phyloP scores from a whole-genome alignment of 2,113 vertebrate genomes.

The Spizaetus ornatus region DNA sequence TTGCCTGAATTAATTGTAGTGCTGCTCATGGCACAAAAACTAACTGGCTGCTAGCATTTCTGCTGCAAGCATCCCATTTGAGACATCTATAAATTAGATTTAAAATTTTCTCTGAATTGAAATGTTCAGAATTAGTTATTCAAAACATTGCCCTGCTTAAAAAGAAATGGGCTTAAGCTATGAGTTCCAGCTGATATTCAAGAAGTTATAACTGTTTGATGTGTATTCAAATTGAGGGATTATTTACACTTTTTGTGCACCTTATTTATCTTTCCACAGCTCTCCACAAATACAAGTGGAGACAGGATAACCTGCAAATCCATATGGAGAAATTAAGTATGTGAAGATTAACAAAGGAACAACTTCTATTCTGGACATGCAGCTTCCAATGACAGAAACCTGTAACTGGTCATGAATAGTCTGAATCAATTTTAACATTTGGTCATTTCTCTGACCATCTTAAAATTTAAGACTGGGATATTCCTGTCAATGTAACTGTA shows the following conservation, averaged over 20 bases:
- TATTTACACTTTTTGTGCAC: neutral
- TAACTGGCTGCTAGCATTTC: neutral
- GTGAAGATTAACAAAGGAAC: neutral
- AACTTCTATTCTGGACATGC: neutral
- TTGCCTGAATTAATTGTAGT: conserved; percentile 36
- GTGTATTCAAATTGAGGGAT: neutral
- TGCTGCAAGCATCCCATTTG: neutral
- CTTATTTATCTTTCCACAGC: neutral
- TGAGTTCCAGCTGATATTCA: neutral
- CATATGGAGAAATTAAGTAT: neutral
- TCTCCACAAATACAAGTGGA: neutral
- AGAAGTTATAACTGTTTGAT: neutral
- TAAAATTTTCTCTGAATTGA: conserved; percentile 4
- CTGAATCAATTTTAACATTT: neutral
- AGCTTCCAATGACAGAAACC: neutral
- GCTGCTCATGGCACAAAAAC: neutral
- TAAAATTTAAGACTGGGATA: neutral
- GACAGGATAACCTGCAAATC: neutral
- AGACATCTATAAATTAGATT: conserved; percentile 3
- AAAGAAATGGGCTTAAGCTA: neutral
- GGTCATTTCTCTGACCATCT: neutral
- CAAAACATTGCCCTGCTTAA: neutral
- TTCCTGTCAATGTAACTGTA: neutral
- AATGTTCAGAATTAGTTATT: neutral
- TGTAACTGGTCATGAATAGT: neutral